phyloP scores from a whole-genome alignment of 1,140 invertebrate species.

The Diploscapter pachys region DNA sequence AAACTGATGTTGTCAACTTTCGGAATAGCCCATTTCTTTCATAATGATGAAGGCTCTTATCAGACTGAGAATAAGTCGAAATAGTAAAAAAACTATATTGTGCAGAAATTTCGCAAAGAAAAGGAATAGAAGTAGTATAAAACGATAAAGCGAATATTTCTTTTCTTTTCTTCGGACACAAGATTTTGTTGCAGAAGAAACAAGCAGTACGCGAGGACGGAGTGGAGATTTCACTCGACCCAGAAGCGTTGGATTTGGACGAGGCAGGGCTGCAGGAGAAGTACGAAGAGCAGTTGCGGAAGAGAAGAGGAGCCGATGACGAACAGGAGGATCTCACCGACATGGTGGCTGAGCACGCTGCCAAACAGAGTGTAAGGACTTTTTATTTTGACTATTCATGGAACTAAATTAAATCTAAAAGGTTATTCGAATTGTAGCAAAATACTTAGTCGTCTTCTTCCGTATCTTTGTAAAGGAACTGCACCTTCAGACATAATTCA shows the following conservation, averaged over 20 bases:
- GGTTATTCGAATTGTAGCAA: background rate
- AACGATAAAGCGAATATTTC: no score
- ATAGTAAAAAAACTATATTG: background rate
- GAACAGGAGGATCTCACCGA: constrained; percentile 88
- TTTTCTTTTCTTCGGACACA: background rate
- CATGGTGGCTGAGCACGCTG: constrained; percentile 87
- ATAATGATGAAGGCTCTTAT: constrained; percentile 20
- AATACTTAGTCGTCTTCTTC: background rate
- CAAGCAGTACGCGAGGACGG: constrained; percentile 58
- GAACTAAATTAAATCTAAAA: background rate
- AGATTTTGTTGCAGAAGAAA: constrained; percentile 30
- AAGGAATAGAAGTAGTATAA: background rate
- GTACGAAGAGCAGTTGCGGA: constrained; percentile 81
- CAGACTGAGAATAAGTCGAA: constrained; percentile 1
- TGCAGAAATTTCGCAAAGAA: background rate
- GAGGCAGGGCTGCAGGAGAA: constrained; percentile 90
- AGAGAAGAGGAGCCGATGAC: constrained; percentile 63
- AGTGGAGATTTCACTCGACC: constrained; percentile 91
- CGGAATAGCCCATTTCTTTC: background rate
- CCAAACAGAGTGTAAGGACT: constrained; percentile 45
- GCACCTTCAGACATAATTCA: no score
- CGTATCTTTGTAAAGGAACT: constrained; percentile 10
- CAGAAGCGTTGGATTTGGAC: constrained; percentile 91
- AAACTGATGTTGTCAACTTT: background rate
- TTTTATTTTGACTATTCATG: constrained; percentile 14